phyloP scores from a whole-genome alignment of 2,797 vertebrate genomes.

The Gallirallus australis region DNA sequence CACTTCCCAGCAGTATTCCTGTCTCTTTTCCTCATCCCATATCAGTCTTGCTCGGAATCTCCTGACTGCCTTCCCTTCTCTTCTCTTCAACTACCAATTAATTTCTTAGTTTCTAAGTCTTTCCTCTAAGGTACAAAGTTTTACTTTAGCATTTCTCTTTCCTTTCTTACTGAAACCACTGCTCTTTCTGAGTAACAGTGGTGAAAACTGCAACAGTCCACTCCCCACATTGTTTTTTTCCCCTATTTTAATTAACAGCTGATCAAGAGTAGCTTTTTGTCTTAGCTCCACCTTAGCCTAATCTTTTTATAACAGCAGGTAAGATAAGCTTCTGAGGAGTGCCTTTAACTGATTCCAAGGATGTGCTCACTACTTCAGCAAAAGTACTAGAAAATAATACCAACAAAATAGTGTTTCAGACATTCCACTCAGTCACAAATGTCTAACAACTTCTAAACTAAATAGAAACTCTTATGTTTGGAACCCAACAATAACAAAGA shows the following conservation, averaged over 20 bases:
- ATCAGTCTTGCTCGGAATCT: background rate
- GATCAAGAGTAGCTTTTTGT: background rate
- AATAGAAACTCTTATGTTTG: background rate
- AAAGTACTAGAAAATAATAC: background rate
- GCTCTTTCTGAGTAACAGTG: background rate
- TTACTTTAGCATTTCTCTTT: background rate
- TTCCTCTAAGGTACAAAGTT: background rate
- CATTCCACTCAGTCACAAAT: background rate
- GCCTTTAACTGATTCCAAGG: background rate
- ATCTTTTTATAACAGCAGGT: background rate
- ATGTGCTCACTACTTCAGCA: background rate
- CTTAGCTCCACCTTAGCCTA: background rate
- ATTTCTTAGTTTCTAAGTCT: background rate
- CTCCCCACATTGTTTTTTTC: rapidly evolving
- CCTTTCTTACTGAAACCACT: background rate
- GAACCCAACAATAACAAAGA: background rate
- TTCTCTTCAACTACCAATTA: background rate
- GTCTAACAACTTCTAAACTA: background rate
- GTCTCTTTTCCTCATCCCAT: background rate
- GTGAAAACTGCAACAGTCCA: background rate
- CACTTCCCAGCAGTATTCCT: background rate
- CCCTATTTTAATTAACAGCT: background rate
- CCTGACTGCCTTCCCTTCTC: background rate
- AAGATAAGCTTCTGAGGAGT: background rate
- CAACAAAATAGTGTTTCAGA: background rate